Evolutionary conservation across 2,797 vertebrate genomes (phyloP), one percentile per base, ranked within the genome.

Genomic region (Tenualosa ilisha): DNA sequence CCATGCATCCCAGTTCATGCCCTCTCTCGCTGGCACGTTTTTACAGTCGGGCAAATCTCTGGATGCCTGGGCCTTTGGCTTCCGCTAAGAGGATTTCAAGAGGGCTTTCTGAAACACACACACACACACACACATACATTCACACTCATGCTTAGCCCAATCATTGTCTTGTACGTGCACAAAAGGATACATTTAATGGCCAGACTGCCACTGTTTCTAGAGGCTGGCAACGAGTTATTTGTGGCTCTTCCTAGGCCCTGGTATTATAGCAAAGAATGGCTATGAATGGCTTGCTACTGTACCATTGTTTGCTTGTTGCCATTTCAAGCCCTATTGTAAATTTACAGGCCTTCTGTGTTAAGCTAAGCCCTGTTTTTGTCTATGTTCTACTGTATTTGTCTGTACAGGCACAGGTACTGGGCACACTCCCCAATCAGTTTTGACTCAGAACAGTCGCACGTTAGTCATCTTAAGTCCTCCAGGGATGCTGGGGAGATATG

Each of bases 21-120:
- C 68, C 37, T 75, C 31, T 75, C 26, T 37, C 37, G 13, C 24
- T 7, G 3, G 13, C 65, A 72, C 65, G 26, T 37, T 51, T 51
- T 61, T 46, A 11, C 51, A 84, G 26, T 63, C 56, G 81, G 56
- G 53, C 53, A n/a, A 26, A n/a, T 15, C 9, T 0, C 37, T 43
- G 17, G 81, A 82, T n/a, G 81, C 56, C 37, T n/a, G 43, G 13
- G 84, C 72, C 75, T 83, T 82, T 82, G 6, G 54, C 59, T 81
- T 46, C 49, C 2, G 3, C 56, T 61, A 65, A 85, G 85, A 87
- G 84, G 89, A 87, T 86, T 88, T 84, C 40, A 82, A 63, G 63
- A 82, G 79, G 82, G 82, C 84, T 82, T 75, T 85, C 59, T 82
- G 82, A 81, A 79, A 46, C 40, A 65, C 83, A 49, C 40, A 68